Percentiles rank a stretch among this genome's conserved stretches.
phyloP scores from a whole-genome alignment of 2,113 vertebrate species.

The Brachirus orientalis region DNA sequence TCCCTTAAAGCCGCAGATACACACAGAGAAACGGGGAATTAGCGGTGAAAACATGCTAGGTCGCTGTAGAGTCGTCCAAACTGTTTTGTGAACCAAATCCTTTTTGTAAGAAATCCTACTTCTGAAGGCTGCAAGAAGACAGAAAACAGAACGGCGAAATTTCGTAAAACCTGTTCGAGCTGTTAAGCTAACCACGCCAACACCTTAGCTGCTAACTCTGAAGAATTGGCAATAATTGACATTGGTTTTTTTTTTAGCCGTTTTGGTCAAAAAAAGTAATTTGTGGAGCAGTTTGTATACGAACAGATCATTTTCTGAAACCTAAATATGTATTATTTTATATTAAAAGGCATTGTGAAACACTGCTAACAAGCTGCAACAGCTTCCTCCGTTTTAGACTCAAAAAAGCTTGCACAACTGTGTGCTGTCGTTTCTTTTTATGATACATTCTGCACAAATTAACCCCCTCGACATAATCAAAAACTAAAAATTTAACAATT shows the following conservation, averaged over 20 bases:
- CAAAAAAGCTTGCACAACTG: too few species aligned
- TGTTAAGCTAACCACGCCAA: neutral
- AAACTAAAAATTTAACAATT: too few species aligned
- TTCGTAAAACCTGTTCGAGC: neutral
- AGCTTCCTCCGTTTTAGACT: too few species aligned
- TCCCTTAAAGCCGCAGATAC: slow-evolving; percentile 33
- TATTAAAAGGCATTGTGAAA: too few species aligned
- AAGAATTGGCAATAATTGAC: neutral
- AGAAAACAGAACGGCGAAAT: neutral
- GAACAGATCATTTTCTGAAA: neutral
- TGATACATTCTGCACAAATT: neutral
- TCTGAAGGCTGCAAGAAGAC: too few species aligned
- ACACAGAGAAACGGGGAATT: slow-evolving; percentile 14
- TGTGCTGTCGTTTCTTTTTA: too few species aligned
- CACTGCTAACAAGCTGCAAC: neutral
- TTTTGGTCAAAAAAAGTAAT: too few species aligned
- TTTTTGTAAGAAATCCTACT: too few species aligned
- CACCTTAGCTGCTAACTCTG: neutral
- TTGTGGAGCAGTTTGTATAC: too few species aligned
- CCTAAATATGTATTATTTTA: neutral
- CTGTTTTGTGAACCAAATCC: too few species aligned
- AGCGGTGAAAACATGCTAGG: slow-evolving; percentile 6
- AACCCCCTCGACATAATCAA: neutral
- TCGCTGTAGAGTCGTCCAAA: neutral
- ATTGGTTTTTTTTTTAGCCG: too few species aligned